phyloP scores from a whole-genome alignment of 2,113 vertebrate species.

The Myiozetetes cayanensis region DNA sequence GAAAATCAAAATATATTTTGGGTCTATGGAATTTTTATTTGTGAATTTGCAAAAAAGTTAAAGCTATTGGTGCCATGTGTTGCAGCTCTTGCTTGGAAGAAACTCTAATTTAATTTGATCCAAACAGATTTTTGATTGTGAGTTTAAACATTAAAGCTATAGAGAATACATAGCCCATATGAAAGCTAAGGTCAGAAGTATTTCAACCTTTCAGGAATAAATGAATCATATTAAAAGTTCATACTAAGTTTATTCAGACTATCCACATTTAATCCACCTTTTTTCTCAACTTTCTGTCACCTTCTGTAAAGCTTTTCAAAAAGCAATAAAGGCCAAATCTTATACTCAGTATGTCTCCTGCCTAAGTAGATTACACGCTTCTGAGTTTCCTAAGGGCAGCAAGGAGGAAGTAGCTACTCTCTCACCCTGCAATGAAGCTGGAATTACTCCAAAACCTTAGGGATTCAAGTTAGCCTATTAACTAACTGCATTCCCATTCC shows the following conservation, averaged over 20 bases:
- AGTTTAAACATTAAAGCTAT: not conserved
- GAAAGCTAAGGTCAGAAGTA: not conserved
- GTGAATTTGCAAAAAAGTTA: not conserved
- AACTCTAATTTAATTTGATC: not conserved
- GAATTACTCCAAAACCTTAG: not conserved
- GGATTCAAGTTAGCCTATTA: not conserved
- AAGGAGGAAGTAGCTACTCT: constrained; percentile 4
- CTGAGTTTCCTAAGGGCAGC: constrained; percentile 24
- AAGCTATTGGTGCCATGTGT: not conserved
- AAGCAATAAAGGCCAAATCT: not conserved
- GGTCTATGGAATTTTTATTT: not conserved
- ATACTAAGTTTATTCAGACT: not conserved
- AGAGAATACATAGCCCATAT: not conserved
- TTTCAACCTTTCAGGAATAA: not conserved
- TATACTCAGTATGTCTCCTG: not conserved
- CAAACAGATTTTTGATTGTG: not conserved
- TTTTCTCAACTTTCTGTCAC: not conserved
- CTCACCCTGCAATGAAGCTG: not conserved
- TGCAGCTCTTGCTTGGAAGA: not conserved
- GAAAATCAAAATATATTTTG: not conserved
- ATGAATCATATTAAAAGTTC: not conserved
- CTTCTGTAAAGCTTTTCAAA: not conserved
- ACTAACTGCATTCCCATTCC: not conserved
- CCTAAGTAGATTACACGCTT: not conserved
- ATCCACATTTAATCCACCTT: not conserved